Conservation (phyloP, 2,797 vertebrate species). For the Pteronotus mesoamericanus region DNA sequence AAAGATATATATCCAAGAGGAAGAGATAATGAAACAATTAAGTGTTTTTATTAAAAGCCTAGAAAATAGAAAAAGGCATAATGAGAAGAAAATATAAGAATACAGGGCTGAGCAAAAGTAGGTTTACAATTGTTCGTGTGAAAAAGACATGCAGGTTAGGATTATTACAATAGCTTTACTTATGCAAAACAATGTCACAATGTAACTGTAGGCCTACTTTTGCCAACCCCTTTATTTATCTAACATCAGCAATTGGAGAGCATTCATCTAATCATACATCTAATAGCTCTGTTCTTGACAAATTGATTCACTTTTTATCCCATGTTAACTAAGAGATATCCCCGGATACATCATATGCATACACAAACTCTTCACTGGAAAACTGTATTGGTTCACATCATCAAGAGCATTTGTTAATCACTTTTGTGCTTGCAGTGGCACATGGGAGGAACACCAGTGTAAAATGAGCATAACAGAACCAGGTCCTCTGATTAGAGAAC, state of each 20-base stretch:
- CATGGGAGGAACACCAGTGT: neutral
- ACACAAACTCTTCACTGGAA: neutral
- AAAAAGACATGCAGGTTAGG: neutral
- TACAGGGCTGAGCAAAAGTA: neutral
- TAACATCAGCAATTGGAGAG: neutral
- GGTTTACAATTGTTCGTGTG: neutral
- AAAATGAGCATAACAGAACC: neutral
- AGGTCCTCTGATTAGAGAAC: neutral
- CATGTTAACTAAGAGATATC: neutral
- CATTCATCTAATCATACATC: neutral
- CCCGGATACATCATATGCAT: neutral
- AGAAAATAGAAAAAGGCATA: neutral
- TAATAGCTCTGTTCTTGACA: neutral
- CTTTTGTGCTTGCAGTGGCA: neutral
- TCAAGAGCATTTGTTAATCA: slow-evolving; percentile 5
- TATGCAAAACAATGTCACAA: neutral
- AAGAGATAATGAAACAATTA: neutral
- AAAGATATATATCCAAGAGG: neutral
- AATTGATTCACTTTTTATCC: neutral
- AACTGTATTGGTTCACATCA: neutral
- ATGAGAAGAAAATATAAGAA: neutral
- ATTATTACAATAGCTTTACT: neutral
- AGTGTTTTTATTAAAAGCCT: slow-evolving; percentile 12
- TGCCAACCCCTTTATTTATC: neutral
- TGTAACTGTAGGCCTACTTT: neutral